Evolutionary conservation across 2,888 invertebrate genomes (phyloP).

Genomic region (Drosophila neotestacea): DNA sequence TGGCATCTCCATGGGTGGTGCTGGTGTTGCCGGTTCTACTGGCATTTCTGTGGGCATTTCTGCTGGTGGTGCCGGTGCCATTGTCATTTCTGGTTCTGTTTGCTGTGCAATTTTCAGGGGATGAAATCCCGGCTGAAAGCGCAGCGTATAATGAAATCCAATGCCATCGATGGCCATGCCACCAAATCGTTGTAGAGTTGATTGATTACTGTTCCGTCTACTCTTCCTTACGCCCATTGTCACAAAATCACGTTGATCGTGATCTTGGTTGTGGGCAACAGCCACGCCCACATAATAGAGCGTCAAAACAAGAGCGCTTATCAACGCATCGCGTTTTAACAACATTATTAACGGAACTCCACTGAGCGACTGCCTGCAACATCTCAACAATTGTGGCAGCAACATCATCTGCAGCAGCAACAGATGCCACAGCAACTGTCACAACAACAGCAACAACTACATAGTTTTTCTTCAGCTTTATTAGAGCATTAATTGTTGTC

Average conservation of each 20-base stretch:
- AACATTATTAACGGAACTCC: conserved; percentile 82
- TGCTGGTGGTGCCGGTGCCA: conserved; percentile 27
- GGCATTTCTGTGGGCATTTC: conserved; percentile 44
- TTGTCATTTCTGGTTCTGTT: conserved; percentile 41
- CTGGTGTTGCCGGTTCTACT: conserved; percentile 39
- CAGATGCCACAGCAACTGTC: conserved; percentile 14
- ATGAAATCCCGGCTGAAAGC: conserved; percentile 73
- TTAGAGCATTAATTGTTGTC: conserved; percentile 84
- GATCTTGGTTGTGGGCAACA: conserved; percentile 6
- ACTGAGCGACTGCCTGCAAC: conserved; percentile 57
- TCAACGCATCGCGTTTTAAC: conserved; percentile 73
- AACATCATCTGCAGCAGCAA: conserved; percentile 25
- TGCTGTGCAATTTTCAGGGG: conserved; percentile 72
- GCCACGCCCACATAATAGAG: conserved; percentile 75
- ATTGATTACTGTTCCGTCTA: conserved; percentile 21
- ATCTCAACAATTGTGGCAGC: conserved; percentile 26
- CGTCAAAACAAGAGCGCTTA: conserved; percentile 73
- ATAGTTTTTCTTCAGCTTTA: conserved; percentile 78
- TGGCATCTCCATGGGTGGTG: conserved; percentile 25
- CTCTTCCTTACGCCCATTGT: conserved; percentile 54
- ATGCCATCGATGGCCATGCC: conserved; percentile 57
- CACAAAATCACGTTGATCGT: conserved; percentile 65
- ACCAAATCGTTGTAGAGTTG: conserved; percentile 36
- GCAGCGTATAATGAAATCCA: conserved; percentile 70
- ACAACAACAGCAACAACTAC: conserved; percentile 28